Conservation (phyloP, 2,113 vertebrate genomes). For the human (Homo sapiens) region DNA sequence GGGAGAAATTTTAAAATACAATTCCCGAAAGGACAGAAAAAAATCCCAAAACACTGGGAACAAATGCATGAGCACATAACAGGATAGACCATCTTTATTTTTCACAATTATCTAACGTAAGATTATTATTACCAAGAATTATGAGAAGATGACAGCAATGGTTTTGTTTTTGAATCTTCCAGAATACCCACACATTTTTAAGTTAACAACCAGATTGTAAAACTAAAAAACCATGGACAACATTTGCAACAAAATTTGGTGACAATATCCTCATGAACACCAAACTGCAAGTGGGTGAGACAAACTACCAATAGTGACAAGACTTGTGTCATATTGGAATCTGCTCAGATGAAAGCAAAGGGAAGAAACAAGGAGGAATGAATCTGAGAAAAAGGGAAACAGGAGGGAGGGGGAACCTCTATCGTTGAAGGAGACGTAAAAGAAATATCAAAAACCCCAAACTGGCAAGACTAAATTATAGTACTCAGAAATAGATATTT, state of each 20-base stretch:
- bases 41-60: background rate
- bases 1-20: background rate
- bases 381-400: background rate
- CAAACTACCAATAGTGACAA: background rate
- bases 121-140: background rate
- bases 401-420: background rate
- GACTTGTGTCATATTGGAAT: background rate
- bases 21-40: background rate
- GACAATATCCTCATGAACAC: background rate
- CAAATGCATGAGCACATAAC: background rate
- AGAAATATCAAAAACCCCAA: background rate
- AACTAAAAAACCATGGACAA: background rate
- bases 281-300: background rate
- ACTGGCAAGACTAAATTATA: background rate
- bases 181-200: background rate
- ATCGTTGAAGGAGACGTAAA: background rate
- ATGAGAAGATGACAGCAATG: background rate
- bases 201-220: background rate
- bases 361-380: background rate
- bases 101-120: background rate
- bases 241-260: background rate
- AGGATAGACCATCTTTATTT: background rate
- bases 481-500: background rate
- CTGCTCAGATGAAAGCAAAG: background rate
- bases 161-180: background rate